Evolutionary conservation across 2,888 invertebrate species (phyloP), one percentile per base, ranked within the genome.

Genomic region (Pristionchus maxplancki): DNA sequence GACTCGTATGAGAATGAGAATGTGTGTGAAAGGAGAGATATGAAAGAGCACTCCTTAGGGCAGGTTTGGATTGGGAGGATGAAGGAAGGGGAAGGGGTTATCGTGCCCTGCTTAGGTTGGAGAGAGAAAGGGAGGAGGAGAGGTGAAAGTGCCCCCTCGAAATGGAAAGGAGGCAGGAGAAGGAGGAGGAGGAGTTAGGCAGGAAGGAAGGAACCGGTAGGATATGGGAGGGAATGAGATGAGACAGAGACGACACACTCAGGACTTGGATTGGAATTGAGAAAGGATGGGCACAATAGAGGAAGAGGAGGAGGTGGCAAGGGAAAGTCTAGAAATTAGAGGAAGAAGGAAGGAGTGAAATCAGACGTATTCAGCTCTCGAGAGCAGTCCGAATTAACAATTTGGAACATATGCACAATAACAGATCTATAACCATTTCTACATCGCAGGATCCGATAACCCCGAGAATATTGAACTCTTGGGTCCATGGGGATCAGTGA

Each of bases 181-280:
- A 67, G 67, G 74, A 74, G 74, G 44, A 78, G 78, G 78, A 78
- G 78, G 78, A 78, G 78, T 78, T 78, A 44, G 78, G 78, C 71
- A 71, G 64, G 34, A 20, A 71, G 28, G n/a, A 31, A 15, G 53
- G 82, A 58, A 82, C 53, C 50, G 82, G 82, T 78, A 78, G 82
- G 82, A 82, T 50, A 82, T 82, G 24, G 44, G 34, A 71, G 34
- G 81, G 82, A 58, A 82, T 53, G 82, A 58, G 53, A 82, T 82
- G 53, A 58, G 82, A 81, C 48, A 81, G 15, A 81, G 81, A 50
- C 6, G 34, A 50, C 34, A 82, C 82, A 58, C 53, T 78, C 78
- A 78, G 78, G 78, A 78, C 78, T 78, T 78, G 78, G 48, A 78
- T 78, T 78, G 48, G 48, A 78, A 78, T 71, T 37, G 71, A 71